These are phyloP conservation scores for Chaetops frenatus DNA, from an alignment of 2,113 vertebrate species.

Conservation along the genomic window DNA sequence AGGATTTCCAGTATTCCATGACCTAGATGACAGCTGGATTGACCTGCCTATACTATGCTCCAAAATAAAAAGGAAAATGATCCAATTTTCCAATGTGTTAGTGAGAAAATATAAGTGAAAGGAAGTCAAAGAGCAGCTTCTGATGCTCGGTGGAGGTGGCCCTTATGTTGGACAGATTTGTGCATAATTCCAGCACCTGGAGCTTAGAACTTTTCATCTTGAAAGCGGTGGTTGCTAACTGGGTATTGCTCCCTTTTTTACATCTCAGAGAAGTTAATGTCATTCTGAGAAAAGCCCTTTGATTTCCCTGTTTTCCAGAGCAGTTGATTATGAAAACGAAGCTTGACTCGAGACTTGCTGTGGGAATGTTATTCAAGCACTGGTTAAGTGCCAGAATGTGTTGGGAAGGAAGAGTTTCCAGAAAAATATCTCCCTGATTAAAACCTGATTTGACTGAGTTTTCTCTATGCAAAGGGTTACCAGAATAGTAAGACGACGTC, in stretches of 20 bases:
- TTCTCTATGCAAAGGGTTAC: slow-evolving; percentile 55
- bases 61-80: neutral
- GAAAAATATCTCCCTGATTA: slow-evolving; percentile 52
- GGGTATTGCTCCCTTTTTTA: neutral
- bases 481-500: slow-evolving; percentile 38
- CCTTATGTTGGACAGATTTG: neutral
- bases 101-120: neutral
- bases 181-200: neutral
- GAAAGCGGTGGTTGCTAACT: neutral
- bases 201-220: neutral
- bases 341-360: neutral
- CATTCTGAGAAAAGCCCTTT: neutral
- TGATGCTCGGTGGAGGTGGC: neutral
- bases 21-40: neutral
- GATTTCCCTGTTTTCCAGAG: neutral
- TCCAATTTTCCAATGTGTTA: neutral
- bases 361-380: slow-evolving; percentile 45
- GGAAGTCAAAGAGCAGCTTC: neutral
- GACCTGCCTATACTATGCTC: neutral
- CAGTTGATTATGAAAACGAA: neutral
- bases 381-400: slow-evolving; percentile 43
- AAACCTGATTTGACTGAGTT: slow-evolving; percentile 55
- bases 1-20: neutral
- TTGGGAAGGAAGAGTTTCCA: slow-evolving; percentile 58
- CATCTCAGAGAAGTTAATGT: neutral